phyloP scores from a whole-genome alignment of 2,888 invertebrate species.

The Trachelus tabidus region DNA sequence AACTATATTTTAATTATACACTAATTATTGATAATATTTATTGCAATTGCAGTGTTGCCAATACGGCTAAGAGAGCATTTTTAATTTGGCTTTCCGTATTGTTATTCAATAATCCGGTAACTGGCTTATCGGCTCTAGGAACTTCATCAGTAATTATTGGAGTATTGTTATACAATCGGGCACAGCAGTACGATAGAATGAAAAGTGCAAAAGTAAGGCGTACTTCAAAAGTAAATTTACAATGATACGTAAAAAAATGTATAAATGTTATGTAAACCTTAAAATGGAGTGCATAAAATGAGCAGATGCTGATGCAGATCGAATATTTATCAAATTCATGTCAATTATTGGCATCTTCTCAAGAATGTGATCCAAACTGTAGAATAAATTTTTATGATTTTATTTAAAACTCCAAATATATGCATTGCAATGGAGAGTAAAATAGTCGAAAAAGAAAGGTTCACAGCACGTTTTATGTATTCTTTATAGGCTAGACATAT shows the following conservation, averaged over 20 bases:
- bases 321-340: too few species aligned
- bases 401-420: not conserved
- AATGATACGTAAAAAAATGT: conserved; percentile 35
- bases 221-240: conserved; percentile 58
- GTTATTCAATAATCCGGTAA: conserved; percentile 80
- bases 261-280: not conserved
- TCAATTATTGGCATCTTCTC: not conserved
- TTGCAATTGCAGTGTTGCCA: conserved; percentile 74
- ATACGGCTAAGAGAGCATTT: conserved; percentile 82
- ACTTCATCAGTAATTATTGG: conserved; percentile 78
- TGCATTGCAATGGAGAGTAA: too few species aligned
- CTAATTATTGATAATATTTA: conserved; percentile 10
- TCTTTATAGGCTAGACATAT: too few species aligned
- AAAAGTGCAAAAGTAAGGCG: conserved; percentile 48
- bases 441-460: too few species aligned
- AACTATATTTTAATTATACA: conserved; percentile 3
- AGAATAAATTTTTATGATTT: conserved; percentile 26
- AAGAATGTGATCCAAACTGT: not conserved
- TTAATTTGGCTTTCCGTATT: conserved; percentile 82
- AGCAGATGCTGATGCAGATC: too few species aligned
- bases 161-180: conserved; percentile 80
- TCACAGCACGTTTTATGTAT: too few species aligned
- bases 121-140: conserved; percentile 78
- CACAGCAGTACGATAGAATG: conserved; percentile 71
- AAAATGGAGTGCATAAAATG: not conserved